Evolutionary conservation across 2,797 vertebrate genomes (phyloP), one percentile per base, ranked within the genome.

Genomic region (Phrynocephalus forsythii): DNA sequence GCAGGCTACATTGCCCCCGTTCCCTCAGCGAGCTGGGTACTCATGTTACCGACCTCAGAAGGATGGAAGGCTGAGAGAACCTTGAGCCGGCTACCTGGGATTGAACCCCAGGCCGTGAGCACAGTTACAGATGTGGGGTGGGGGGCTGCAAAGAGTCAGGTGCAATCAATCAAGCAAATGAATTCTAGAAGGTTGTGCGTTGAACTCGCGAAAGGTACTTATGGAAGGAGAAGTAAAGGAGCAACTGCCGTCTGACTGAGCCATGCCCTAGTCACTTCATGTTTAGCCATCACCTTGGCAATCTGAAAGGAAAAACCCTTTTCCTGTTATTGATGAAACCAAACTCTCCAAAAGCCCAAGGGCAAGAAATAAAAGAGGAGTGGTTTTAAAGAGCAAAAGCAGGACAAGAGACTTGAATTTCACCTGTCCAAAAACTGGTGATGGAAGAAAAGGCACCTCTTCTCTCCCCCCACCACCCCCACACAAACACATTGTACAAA

Each of bases 221-320:
- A 16, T 2, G n/a, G 48, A 66, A 76, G 48, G 75, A 52, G 75
- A 86, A 76, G 38, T 69, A 76, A 5, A 44, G 28, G 66, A 38
- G 13, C 22, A 48, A 68, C 16, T 44, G 20, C 20, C 6, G 50
- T 30, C 33, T 84, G 84, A n/a, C 69, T 80, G 82, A 80, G 44
- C 38, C 73, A 80, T 81, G 76, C n/a, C 44, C 52, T 24, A 44
- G 20, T 68, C 48, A 81, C 77, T 52, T 72, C 33, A 7, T 82
- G 18, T 33, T 52, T 83, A 79, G 67, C 83, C 76, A 44, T 83
- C 83, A 80, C 50, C 52, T 87, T 1, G 30, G 16, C 44, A 24
- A 84, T 2, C 78, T 81, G 87, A 67, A 84, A 89, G 13, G 60
- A 80, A 83, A 81, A 73, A 80, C 44, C 9, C 63, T 84, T 86